These are phyloP conservation scores for Sterrhoptilus dennistouni DNA, from an alignment of 2,113 vertebrate species.

Conservation along the genomic window DNA sequence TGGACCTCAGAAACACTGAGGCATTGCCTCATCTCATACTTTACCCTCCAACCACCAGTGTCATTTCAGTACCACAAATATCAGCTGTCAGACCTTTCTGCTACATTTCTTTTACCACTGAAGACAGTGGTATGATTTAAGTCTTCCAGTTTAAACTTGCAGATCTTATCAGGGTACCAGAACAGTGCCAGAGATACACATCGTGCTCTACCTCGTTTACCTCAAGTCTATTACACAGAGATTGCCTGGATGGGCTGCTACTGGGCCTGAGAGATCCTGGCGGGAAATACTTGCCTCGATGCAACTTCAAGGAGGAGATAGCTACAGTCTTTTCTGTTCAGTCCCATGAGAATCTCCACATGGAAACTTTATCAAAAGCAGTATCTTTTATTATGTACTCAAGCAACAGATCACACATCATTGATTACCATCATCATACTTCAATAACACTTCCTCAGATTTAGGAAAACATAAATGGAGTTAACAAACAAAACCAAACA, in stretches of 20 bases:
- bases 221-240: background rate
- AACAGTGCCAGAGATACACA: background rate
- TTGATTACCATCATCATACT: background rate
- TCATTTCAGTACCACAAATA: background rate
- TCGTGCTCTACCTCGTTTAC: rapidly evolving
- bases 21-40: background rate
- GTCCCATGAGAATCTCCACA: background rate
- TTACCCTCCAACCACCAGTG: rapidly evolving
- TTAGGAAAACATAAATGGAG: background rate
- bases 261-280: background rate
- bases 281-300: background rate
- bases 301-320: background rate
- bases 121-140: background rate
- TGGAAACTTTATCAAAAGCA: background rate
- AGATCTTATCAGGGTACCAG: background rate
- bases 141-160: background rate
- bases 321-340: background rate
- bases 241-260: background rate
- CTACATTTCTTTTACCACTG: background rate
- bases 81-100: background rate
- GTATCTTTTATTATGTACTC: background rate
- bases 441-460: background rate
- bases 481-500: background rate
- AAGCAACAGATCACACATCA: background rate
- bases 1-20: background rate